Evolutionary conservation across 1,140 invertebrate species (phyloP).

Genomic region (Aphelinus certus): DNA sequence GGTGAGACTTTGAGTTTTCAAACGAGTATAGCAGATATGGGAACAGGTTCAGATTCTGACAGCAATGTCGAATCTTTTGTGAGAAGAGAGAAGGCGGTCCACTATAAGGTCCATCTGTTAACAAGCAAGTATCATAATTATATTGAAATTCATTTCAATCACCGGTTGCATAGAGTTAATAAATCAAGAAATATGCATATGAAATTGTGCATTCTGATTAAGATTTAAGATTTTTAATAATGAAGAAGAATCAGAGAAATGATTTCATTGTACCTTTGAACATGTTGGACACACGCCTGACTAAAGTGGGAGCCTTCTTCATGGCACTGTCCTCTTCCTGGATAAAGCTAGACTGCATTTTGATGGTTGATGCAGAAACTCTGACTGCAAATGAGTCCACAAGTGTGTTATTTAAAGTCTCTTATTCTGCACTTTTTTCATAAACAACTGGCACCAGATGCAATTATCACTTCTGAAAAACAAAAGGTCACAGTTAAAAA

Average conservation of each 20-base stretch:
- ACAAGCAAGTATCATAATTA: conserved; percentile 27
- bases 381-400: background rate
- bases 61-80: conserved; percentile 63
- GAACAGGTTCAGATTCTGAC: conserved; percentile 61
- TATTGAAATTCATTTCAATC: background rate
- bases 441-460: conserved; percentile 33
- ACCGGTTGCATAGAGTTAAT: background rate
- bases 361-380: background rate
- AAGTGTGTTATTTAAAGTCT: conserved; percentile 21
- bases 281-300: conserved; percentile 57
- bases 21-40: conserved; percentile 62
- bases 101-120: conserved; percentile 57
- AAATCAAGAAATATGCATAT: conserved; percentile 15
- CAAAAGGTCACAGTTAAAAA: conserved; percentile 2
- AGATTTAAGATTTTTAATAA: no score
- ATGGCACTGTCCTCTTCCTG: conserved; percentile 44
- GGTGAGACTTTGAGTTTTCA: conserved; percentile 59
- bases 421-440: conserved; percentile 19
- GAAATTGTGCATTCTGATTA: background rate
- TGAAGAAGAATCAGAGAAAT: no score
- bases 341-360: conserved; percentile 43
- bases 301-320: conserved; percentile 53
- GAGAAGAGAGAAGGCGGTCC: conserved; percentile 60
- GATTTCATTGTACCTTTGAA: conserved; percentile 54
- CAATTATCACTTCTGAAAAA: conserved; percentile 39